Percentiles rank a stretch among this genome's conserved stretches.
These are phyloP conservation scores for Paracyclopina nana DNA, from an alignment of 1,140 invertebrate species.

Conservation along the genomic window DNA sequence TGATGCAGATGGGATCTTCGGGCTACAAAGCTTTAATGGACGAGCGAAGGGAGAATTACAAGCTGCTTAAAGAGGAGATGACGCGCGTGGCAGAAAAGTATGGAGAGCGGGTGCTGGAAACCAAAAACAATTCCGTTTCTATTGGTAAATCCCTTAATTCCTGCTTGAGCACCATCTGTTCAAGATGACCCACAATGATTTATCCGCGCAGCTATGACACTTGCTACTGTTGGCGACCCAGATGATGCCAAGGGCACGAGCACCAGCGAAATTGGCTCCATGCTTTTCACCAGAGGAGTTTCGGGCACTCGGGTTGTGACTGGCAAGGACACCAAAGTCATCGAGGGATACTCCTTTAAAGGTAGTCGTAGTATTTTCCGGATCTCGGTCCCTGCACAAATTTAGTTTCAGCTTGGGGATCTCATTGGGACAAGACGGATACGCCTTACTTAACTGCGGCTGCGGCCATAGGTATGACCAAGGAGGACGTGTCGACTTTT, in stretches of 20 bases:
- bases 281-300: slow-evolving; percentile 47
- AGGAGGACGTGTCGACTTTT: slow-evolving; percentile 42
- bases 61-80: slow-evolving; percentile 36
- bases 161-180: too few species aligned
- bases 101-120: slow-evolving; percentile 42
- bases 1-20: slow-evolving; percentile 46
- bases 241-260: slow-evolving; percentile 30
- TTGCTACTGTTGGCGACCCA: slow-evolving; percentile 17
- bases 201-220: slow-evolving; percentile 25
- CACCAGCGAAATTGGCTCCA: slow-evolving; percentile 42
- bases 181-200: slow-evolving; percentile 14
- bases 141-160: too few species aligned
- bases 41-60: slow-evolving; percentile 42
- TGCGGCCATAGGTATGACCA: slow-evolving; percentile 45
- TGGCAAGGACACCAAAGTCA: slow-evolving; percentile 33
- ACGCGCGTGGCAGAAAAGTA: slow-evolving; percentile 36
- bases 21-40: slow-evolving; percentile 43
- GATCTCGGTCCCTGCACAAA: too few species aligned
- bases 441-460: slow-evolving; percentile 46
- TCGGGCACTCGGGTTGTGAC: slow-evolving; percentile 44
- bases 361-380: slow-evolving; percentile 27
- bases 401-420: slow-evolving; percentile 39
- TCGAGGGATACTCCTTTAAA: slow-evolving; percentile 36
- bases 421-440: slow-evolving; percentile 40
- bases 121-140: slow-evolving; percentile 50